Evolutionary conservation across 2,888 invertebrate genomes (phyloP).

Genomic region (Aphrophora alni): DNA sequence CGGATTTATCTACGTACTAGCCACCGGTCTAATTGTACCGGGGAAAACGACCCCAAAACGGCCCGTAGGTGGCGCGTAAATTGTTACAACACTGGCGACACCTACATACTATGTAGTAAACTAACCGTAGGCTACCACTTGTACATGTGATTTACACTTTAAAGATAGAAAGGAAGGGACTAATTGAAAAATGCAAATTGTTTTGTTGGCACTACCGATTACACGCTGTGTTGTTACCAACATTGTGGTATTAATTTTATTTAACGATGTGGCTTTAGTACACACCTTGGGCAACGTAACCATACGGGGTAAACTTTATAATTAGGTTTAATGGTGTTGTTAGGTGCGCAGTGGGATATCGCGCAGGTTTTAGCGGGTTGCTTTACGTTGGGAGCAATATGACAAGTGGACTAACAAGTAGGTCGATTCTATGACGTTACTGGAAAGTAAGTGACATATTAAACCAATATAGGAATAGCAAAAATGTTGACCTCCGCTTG

Average conservation of each 20-base stretch:
- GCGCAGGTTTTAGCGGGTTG: too few species aligned
- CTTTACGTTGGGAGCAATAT: too few species aligned
- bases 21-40: neutral
- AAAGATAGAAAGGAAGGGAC: neutral
- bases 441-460: too few species aligned
- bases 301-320: neutral
- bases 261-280: neutral
- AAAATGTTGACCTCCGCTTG: too few species aligned
- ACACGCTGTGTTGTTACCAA: neutral
- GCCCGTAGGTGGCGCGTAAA: neutral
- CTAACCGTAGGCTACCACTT: neutral
- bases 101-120: neutral
- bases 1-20: too few species aligned
- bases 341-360: neutral
- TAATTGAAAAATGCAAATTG: conserved; percentile 6
- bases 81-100: neutral
- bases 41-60: neutral
- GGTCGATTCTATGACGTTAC: too few species aligned
- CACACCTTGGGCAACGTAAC: neutral
- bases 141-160: neutral
- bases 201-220: conserved; percentile 5
- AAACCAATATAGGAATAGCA: too few species aligned
- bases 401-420: too few species aligned
- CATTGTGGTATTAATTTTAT: neutral
- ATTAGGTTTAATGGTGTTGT: neutral